Evolutionary conservation across 2,888 invertebrate genomes (phyloP).

Genomic region (Meganola albula): DNA sequence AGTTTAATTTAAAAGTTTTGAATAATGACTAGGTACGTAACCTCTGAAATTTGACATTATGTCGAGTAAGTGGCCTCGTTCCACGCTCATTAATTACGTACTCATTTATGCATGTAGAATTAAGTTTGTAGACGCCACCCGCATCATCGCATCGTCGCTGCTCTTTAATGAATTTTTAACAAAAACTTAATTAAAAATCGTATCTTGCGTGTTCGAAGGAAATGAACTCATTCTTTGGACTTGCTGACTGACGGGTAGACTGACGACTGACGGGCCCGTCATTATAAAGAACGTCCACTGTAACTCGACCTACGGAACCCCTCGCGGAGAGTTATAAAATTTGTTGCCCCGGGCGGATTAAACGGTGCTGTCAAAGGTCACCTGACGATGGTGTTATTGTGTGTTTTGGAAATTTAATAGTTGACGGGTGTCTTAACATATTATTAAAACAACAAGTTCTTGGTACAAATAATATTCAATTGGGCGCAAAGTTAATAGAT

Average conservation of each 20-base stretch:
- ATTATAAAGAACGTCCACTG: slow-evolving; percentile 55
- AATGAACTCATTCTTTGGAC: slow-evolving; percentile 76
- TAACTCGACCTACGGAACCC: slow-evolving; percentile 43
- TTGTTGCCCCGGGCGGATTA: slow-evolving; percentile 41
- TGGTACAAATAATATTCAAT: no score
- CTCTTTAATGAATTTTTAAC: slow-evolving; percentile 74
- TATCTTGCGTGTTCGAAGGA: slow-evolving; percentile 75
- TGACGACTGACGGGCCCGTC: slow-evolving; percentile 71
- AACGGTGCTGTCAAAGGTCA: slow-evolving; percentile 50
- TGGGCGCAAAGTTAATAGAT: no score
- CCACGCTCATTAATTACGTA: slow-evolving; percentile 66
- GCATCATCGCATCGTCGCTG: slow-evolving; percentile 54
- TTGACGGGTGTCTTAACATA: no score
- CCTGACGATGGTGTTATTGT: slow-evolving; percentile 44
- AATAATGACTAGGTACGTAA: slow-evolving; percentile 26
- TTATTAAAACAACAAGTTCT: no score
- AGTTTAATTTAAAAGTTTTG: slow-evolving; percentile 42
- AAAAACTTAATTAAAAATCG: slow-evolving; percentile 78
- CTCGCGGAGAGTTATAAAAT: slow-evolving; percentile 36
- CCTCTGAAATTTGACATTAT: slow-evolving; percentile 51
- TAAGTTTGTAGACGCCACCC: slow-evolving; percentile 46
- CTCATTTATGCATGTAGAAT: slow-evolving; percentile 64
- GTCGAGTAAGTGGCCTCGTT: slow-evolving; percentile 39
- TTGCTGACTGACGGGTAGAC: slow-evolving; percentile 67
- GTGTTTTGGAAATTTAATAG: slow-evolving; percentile 62